Base-by-base conservation (phyloP, 2,113 vertebrate genomes). In the Carassius auratus region DNA sequence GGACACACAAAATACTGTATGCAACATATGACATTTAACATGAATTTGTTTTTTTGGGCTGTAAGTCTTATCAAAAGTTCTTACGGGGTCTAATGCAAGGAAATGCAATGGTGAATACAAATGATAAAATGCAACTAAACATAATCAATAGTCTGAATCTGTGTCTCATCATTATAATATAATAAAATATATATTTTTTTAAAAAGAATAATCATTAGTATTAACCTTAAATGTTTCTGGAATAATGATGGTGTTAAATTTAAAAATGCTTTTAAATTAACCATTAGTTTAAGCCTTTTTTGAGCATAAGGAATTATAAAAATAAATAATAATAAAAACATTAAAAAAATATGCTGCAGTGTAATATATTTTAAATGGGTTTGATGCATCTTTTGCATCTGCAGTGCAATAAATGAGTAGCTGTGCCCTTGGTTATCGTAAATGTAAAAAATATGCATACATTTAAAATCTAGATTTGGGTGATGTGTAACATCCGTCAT, bases 381-480 rank as follows among this genome's bases (percentile, higher is more conserved):
- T 69, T 36, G 15, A 68, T 68, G 26, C n/a, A 48, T 75, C 23
- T 75, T 30, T 76, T 48, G 6, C 74, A 26, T 10, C 68, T 42
- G 36, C 8, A 19, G 26, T 15, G n/a, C 3, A 17, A 7, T 14
- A 62, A 61, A 79, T 23, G 36, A 3, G 21, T 15, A n/a, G 21
- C n/a, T 52, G 8, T 4, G 6, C 36, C 52, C 36, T 10, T 14
- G 55, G 10, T 78, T 42, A 23, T 1, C 23, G 33, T 61, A 79
- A 61, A 79, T 38, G 19, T 38, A 6, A 78, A 78, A 59, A 0
- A 78, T 61, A 33, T 61, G 33, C 78, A 23, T 62, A 59, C 57
- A n/a, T 61, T 61, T 61, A n/a, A 61, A 61, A 61, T 57, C 23
- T 59, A 52, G 87, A 42, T 62, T 79, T 1, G 36, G 12, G 55